Evolutionary conservation across 2,113 vertebrate genomes (phyloP).

Genomic region (Spea bombifrons): DNA sequence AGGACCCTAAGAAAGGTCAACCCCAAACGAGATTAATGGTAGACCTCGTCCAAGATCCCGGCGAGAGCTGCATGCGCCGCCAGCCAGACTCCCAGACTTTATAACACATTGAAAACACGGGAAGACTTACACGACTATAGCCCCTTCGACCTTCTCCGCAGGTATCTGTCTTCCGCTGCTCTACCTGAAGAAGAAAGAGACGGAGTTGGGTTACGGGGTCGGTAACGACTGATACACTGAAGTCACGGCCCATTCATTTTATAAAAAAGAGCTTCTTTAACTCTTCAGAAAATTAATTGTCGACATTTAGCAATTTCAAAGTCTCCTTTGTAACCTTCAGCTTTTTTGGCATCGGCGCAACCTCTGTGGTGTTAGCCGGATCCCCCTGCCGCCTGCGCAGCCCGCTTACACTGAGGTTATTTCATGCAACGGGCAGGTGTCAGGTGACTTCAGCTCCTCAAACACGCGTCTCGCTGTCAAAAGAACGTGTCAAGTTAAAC

Average conservation of each 20-base stretch:
- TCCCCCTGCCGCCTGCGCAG: not conserved
- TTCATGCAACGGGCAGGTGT: not conserved
- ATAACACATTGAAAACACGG: constrained; percentile 12
- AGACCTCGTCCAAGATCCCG: constrained; percentile 15
- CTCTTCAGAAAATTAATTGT: too few relatives aligned
- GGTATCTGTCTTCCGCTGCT: constrained; percentile 17
- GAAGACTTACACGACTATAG: constrained; percentile 24
- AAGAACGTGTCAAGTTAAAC: not conserved
- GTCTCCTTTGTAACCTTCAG: too few relatives aligned
- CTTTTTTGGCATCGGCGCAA: too few relatives aligned
- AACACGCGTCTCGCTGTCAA: not conserved
- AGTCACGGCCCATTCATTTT: too few relatives aligned
- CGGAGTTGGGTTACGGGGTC: too few relatives aligned
- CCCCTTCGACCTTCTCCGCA: not conserved
- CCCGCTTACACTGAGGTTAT: not conserved
- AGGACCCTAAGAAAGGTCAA: constrained; percentile 15
- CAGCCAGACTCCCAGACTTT: constrained; percentile 4
- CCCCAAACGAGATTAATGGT: constrained; percentile 29
- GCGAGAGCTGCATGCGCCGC: constrained; percentile 10
- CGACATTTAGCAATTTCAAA: too few relatives aligned
- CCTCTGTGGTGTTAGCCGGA: too few relatives aligned
- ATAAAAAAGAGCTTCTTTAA: too few relatives aligned
- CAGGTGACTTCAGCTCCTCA: not conserved
- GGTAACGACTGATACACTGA: too few relatives aligned
- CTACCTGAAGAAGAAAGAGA: constrained; percentile 11